Base-by-base conservation (phyloP, 2,888 invertebrate genomes). In the Heliconius sara region DNA sequence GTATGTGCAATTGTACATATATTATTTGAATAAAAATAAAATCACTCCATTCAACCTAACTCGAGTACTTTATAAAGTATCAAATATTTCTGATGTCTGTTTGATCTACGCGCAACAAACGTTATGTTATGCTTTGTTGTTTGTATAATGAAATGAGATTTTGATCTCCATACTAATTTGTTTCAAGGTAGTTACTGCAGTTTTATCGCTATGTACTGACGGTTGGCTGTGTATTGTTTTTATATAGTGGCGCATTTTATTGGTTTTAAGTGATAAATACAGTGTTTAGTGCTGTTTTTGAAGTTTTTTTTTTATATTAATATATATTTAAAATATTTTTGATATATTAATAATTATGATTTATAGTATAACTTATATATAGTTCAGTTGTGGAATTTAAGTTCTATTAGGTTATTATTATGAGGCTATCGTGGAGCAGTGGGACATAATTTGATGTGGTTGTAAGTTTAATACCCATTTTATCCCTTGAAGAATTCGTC, bases 91-190 rank as follows among this genome's bases (percentile, higher is more conserved):
- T 76, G 34, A 76, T 67, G 67, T 52, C 30, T 67, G 39, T 76
- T 67, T 76, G 76, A 76, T n/a, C 43, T 60, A 10, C 9, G 16
- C 65, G 65, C 27, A 43, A 47, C 63, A 65, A 66, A 27, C 39
- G 60, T 60, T 1, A 73, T n/a, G 74, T 74, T n/a, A 60, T 47
- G 43, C 73, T 73, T 78, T 78, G 76, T 70, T 80, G 60, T 78
- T 75, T 71, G 30, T 71, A 72, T 72, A 79, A 75, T 77, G 47
- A 77, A 75, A 25, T 43, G 76, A 57, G 81, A 81, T 81, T 73
- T 75, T 75, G 68, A 81, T 81, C 81, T 75, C 71, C 74, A 81
- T 76, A 79, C 75, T 81, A 72, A 77, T 81, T 78, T 67, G 57
- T 78, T 81, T 77, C 79, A 81, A 81, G 81, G 75, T 43, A 81